Evolutionary conservation across 2,113 vertebrate species (phyloP).

Genomic region (Sardina pilchardus): DNA sequence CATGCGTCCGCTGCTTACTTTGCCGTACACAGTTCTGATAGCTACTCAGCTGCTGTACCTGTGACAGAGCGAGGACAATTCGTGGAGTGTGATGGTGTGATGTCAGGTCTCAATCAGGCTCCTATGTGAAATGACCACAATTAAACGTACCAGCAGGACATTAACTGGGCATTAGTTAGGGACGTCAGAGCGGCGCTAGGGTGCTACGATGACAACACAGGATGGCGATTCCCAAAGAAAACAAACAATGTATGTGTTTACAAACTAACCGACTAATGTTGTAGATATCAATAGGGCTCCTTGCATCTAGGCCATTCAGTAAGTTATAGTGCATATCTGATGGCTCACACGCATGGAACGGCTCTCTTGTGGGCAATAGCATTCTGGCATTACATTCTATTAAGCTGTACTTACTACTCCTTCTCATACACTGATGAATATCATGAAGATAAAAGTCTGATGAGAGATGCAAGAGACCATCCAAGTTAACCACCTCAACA

Average conservation of each 20-base stretch:
- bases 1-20: not conserved
- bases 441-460: not conserved
- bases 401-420: not conserved
- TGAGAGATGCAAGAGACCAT: not conserved
- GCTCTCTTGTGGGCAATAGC: slow-evolving; percentile 2
- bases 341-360: not conserved
- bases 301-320: not conserved
- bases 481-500: not conserved
- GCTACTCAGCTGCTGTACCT: not conserved
- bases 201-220: not conserved
- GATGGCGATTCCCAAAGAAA: not conserved
- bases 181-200: not conserved
- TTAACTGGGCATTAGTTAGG: not conserved
- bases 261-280: not conserved
- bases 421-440: not conserved
- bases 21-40: not conserved
- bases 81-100: not conserved
- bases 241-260: not conserved
- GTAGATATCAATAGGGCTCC: not conserved
- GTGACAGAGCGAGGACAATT: not conserved
- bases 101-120: not conserved
- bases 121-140: not conserved
- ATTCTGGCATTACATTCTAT: not conserved
- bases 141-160: not conserved
- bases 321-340: not conserved